A percentile compares a stretch with the other conserved stretches of the same genome.
Conservation (phyloP, 2,797 vertebrate genomes). For the Lagodon rhomboides region DNA sequence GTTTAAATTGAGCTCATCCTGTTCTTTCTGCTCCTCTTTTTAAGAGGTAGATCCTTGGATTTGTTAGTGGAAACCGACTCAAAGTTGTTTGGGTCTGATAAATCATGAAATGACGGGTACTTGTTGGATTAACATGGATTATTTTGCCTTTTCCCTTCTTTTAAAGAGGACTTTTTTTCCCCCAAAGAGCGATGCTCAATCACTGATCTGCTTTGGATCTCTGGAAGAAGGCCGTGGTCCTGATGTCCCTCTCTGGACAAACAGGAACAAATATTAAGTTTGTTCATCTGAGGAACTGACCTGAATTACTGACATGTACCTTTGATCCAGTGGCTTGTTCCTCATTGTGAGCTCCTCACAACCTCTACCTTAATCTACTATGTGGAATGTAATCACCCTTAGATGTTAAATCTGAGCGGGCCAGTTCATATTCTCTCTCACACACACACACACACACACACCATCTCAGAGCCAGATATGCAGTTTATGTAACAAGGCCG, state of each 20-base stretch:
- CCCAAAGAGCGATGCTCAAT: conserved; percentile 73
- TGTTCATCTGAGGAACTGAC: conserved; percentile 12
- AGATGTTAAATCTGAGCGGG: conserved; percentile 43
- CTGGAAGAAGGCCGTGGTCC: conserved; percentile 23
- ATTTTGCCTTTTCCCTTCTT: conserved; percentile 23
- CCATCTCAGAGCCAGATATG: conserved; percentile 36
- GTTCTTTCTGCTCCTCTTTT: conserved; percentile 6
- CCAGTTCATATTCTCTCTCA: neutral
- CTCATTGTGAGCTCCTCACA: conserved; percentile 45
- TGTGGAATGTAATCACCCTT: conserved; percentile 74
- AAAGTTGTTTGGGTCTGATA: conserved; percentile 42
- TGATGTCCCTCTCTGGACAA: conserved; percentile 10
- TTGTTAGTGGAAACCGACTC: conserved; percentile 20
- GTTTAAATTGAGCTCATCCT: conserved; percentile 29
- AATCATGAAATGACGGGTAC: conserved; percentile 25
- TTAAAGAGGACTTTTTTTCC: conserved; percentile 16
- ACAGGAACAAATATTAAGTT: neutral
- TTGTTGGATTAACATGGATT: conserved; percentile 27
- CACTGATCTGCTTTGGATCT: conserved; percentile 40
- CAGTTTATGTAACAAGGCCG: conserved; percentile 26
- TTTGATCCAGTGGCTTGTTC: conserved; percentile 25
- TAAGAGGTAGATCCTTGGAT: conserved; percentile 30
- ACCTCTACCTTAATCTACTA: conserved; percentile 55
- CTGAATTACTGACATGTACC: conserved; percentile 19
- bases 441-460: conserved; percentile 3